Conservation (phyloP, 1,140 invertebrate species). For the Diachasma alloeum region DNA sequence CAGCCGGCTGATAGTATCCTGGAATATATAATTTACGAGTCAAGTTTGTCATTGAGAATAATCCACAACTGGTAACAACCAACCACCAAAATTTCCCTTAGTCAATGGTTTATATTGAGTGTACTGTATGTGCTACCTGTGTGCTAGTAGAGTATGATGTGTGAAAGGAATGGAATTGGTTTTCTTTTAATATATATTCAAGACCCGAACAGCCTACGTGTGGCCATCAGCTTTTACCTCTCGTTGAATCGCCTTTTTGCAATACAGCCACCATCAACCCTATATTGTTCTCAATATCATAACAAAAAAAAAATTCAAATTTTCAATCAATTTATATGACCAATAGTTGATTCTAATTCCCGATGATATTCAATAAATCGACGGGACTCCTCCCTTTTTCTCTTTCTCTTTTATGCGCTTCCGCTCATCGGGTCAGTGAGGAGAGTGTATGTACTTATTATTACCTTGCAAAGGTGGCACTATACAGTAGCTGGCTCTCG, state of each 20-base stretch:
- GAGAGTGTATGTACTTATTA: neutral
- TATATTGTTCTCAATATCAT: no score
- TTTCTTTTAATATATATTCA: no score
- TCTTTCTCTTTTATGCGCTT: neutral
- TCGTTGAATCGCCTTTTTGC: no score
- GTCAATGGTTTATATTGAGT: neutral
- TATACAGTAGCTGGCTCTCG: slow-evolving; percentile 8
- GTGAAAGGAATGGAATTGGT: no score
- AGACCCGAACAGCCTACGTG: no score
- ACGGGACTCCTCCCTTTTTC: neutral
- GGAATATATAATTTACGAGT: slow-evolving; percentile 50
- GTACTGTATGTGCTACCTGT: neutral
- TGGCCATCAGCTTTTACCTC: no score
- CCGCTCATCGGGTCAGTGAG: neutral
- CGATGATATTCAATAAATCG: no score
- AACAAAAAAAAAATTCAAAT: no score
- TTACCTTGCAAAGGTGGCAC: neutral
- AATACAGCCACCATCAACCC: no score
- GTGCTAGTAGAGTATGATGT: no score
- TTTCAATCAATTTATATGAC: no score
- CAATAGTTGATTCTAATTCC: no score
- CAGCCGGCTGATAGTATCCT: slow-evolving; percentile 90
- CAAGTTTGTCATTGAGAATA: neutral
- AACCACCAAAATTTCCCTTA: neutral
- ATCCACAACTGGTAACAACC: neutral